Base-by-base conservation (phyloP, 2,888 invertebrate genomes). In the Trissoscelio sp. region DNA sequence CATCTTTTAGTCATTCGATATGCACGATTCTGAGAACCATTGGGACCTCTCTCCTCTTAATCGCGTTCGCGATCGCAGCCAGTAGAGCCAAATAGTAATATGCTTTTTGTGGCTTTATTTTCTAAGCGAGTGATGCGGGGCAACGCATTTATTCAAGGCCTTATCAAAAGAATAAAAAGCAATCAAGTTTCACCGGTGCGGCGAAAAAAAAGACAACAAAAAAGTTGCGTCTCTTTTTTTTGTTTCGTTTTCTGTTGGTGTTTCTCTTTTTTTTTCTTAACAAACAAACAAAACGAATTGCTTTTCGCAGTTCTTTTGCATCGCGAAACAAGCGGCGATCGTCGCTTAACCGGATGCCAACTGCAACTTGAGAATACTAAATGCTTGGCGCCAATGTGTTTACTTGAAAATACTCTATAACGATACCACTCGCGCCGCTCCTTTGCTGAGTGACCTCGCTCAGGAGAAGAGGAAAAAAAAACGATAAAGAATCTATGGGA, bases 311-410 rank as follows among this genome's bases (percentile, higher is more conserved):
- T 77, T 82, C 70, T 60, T 79, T 67, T 69, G 64, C 73, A 67
- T 75, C 73, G 78, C 77, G 66, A 77, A 70, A 64, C 77, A 81
- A 66, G 42, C 74, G 72, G 72, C 88, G 88, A 86, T 86, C 83
- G 85, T 83, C 84, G 79, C 85, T 88, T 88, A 88, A 88, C 90
- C 90, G 90, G 90, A 90, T 90, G 89, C 88, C 87, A 84, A 87
- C 85, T 88, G 87, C 89, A 88, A 83, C 87, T 78, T 78, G 84
- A 84, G 90, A 90, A 90, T 90, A 90, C 88, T 88, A 90, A 90
- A 88, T 87, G 86, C 79, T 85, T 74, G 82, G 84, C 84, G 84
- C 83, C 87, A 84, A 85, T 86, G 85, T 86, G 84, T 88, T 87
- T 87, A 88, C 87, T 85, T 84, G 87, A 86, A 87, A 87, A 86